Evolutionary conservation across 2,888 invertebrate genomes (phyloP).

Genomic region (Thyatira batis): DNA sequence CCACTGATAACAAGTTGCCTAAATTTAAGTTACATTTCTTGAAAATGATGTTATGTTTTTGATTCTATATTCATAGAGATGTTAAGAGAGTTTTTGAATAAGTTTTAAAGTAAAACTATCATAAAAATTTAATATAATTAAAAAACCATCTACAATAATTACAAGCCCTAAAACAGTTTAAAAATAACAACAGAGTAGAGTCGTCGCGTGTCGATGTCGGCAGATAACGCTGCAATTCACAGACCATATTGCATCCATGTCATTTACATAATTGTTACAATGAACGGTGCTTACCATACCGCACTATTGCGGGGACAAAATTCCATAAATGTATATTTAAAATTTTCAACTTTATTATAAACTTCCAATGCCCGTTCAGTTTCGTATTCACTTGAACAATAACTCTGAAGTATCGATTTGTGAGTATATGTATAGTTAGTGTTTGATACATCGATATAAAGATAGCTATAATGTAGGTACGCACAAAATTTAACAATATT

Average conservation of each 20-base stretch:
- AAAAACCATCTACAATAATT: conserved; percentile 2
- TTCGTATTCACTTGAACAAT: no score
- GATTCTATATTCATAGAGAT: not conserved
- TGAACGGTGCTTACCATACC: conserved; percentile 32
- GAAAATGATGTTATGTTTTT: not conserved
- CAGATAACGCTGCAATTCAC: conserved; percentile 69
- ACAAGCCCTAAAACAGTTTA: conserved; percentile 41
- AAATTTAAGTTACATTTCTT: not conserved
- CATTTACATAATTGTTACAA: conserved; percentile 76
- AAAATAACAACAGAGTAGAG: conserved; percentile 57
- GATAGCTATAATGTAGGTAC: no score
- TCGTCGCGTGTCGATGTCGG: conserved; percentile 72
- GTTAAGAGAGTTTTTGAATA: no score
- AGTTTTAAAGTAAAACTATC: no score
- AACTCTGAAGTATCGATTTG: no score
- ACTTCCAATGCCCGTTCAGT: no score
- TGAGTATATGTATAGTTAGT: no score
- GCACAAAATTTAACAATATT: no score
- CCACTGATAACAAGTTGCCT: not conserved
- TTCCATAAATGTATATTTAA: not conserved
- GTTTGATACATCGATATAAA: no score
- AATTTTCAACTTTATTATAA: not conserved
- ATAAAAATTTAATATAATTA: conserved; percentile 5
- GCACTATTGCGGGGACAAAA: not conserved
- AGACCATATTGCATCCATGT: conserved; percentile 77